Conservation (phyloP, 1,140 invertebrate genomes). For the Caenorhabditis tropicalis region DNA sequence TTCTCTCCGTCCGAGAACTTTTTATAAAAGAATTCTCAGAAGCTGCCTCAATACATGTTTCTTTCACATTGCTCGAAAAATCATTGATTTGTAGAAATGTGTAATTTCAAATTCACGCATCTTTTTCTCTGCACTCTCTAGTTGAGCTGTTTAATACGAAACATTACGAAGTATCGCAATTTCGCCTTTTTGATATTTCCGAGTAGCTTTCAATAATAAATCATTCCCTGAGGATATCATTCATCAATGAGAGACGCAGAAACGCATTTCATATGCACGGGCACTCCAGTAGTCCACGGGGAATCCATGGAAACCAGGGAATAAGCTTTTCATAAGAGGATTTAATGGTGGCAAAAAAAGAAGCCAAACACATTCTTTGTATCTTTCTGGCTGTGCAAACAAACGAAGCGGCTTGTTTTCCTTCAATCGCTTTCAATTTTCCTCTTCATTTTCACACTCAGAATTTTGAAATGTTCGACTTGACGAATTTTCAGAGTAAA, state of each 20-base stretch:
- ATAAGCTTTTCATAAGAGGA: not conserved
- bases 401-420: not conserved
- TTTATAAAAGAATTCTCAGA: not conserved
- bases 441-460: not conserved
- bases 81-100: not conserved
- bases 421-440: not conserved
- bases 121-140: not conserved
- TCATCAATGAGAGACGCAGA: not conserved
- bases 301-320: not conserved
- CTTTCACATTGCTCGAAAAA: not conserved
- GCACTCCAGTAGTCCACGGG: not conserved
- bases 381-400: not conserved
- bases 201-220: not conserved
- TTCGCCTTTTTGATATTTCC: not conserved
- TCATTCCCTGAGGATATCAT: not conserved
- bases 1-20: not conserved
- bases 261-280: not conserved
- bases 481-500: constrained; percentile 5
- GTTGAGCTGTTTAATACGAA: not conserved
- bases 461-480: not conserved
- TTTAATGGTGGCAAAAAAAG: not conserved
- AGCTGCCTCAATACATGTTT: not conserved
- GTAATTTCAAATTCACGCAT: not conserved
- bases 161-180: not conserved
- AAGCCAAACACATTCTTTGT: constrained; percentile 26